Percentiles rank a stretch among this genome's conserved stretches.
Conservation (phyloP, 2,888 invertebrate species). For the Ernsta delagoae region DNA sequence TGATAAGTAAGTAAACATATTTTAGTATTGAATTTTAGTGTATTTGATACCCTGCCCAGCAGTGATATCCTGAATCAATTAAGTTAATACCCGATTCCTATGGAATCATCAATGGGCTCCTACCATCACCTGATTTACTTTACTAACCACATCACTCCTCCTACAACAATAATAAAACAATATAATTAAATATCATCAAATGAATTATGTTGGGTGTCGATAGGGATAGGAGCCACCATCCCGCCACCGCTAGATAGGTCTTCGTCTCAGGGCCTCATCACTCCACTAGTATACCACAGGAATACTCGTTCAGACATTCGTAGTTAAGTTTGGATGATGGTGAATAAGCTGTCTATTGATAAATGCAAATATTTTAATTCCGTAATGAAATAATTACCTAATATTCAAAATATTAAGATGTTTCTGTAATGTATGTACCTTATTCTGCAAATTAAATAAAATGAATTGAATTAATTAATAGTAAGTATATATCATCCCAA, state of each 20-base stretch:
- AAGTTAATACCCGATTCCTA: slow-evolving; percentile 4
- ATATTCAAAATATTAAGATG: too few relatives aligned
- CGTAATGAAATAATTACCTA: too few relatives aligned
- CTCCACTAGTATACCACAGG: background rate
- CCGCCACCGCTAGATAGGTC: too few relatives aligned
- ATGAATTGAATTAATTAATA: too few relatives aligned
- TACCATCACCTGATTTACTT: background rate
- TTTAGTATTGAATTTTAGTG: background rate
- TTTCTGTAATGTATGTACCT: too few relatives aligned
- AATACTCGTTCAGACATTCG: too few relatives aligned
- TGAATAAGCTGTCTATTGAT: too few relatives aligned
- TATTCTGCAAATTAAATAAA: too few relatives aligned
- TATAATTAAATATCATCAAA: background rate
- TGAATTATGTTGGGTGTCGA: background rate
- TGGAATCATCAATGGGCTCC: slow-evolving; percentile 4
- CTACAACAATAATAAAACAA: background rate
- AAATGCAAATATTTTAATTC: too few relatives aligned
- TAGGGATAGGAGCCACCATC: background rate
- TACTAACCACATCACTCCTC: background rate
- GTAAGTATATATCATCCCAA: too few relatives aligned
- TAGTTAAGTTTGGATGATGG: too few relatives aligned
- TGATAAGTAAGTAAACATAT: slow-evolving; percentile 14
- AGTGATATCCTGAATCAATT: background rate
- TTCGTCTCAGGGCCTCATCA: background rate
- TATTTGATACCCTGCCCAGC: too few relatives aligned